phyloP scores from a whole-genome alignment of 2,113 vertebrate species.

The Coptodon rendalli region DNA sequence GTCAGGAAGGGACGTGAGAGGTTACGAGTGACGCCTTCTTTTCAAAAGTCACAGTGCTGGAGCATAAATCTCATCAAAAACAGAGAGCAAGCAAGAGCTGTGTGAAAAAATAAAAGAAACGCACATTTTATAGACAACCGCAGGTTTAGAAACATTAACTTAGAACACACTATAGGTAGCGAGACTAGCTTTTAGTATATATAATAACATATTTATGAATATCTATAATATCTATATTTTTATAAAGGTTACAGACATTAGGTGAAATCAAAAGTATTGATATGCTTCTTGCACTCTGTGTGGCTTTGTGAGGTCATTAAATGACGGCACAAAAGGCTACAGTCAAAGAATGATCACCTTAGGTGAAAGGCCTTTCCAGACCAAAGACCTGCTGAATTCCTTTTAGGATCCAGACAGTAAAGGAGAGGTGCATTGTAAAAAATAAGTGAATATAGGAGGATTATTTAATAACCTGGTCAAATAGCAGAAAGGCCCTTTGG shows the following conservation, averaged over 20 bases:
- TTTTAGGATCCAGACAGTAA: neutral
- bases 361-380: constrained; percentile 8
- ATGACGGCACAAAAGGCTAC: neutral
- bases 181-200: neutral
- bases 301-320: neutral
- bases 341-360: neutral
- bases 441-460: constrained; percentile 20
- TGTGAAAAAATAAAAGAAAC: neutral
- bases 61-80: neutral
- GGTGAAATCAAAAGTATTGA: neutral
- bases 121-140: neutral
- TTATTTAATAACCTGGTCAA: neutral
- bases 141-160: neutral
- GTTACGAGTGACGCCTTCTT: neutral
- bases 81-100: neutral
- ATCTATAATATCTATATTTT: neutral
- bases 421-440: neutral
- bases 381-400: constrained; percentile 20
- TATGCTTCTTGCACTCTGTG: neutral
- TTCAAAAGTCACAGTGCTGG: neutral
- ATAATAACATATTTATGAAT: neutral
- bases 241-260: neutral
- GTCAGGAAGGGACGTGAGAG: neutral
- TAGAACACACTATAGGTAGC: neutral
- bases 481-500: neutral